Conservation (phyloP, 2,113 vertebrate species). For the Rhodinocichla rosea region DNA sequence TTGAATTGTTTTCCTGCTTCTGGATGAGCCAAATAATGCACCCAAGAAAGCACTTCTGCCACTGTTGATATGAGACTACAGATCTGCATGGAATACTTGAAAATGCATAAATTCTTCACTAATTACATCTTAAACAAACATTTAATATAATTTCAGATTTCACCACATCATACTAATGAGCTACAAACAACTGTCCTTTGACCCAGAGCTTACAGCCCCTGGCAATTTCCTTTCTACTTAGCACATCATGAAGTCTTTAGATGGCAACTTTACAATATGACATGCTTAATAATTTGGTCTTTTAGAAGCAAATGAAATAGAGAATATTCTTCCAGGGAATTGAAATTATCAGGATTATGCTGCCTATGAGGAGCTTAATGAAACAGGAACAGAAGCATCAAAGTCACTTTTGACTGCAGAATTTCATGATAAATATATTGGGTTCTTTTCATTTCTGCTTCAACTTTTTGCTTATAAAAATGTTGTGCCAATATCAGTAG, state of each 20-base stretch:
- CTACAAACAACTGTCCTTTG: slow-evolving; percentile 13
- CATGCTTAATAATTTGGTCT: slow-evolving; percentile 10
- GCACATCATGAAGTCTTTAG: background rate
- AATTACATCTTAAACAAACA: slow-evolving; percentile 42
- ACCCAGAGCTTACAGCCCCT: background rate
- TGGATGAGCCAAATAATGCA: background rate
- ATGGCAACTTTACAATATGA: slow-evolving; percentile 16
- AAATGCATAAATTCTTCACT: slow-evolving; percentile 22
- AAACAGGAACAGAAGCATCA: background rate
- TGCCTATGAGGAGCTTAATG: background rate
- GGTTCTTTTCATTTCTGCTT: background rate
- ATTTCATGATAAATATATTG: background rate
- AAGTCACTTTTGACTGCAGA: background rate
- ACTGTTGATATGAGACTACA: background rate
- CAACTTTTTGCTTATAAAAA: background rate
- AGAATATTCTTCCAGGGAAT: background rate
- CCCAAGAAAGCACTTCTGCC: background rate
- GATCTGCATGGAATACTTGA: background rate
- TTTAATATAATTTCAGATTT: slow-evolving; percentile 46
- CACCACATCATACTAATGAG: slow-evolving; percentile 44
- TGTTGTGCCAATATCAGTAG: background rate
- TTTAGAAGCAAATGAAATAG: slow-evolving; percentile 13
- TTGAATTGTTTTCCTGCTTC: background rate
- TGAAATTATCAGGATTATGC: slow-evolving; percentile 7
- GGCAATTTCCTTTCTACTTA: slow-evolving; percentile 17